Evolutionary conservation across 2,797 vertebrate species (phyloP).

Genomic region (Prionace glauca): DNA sequence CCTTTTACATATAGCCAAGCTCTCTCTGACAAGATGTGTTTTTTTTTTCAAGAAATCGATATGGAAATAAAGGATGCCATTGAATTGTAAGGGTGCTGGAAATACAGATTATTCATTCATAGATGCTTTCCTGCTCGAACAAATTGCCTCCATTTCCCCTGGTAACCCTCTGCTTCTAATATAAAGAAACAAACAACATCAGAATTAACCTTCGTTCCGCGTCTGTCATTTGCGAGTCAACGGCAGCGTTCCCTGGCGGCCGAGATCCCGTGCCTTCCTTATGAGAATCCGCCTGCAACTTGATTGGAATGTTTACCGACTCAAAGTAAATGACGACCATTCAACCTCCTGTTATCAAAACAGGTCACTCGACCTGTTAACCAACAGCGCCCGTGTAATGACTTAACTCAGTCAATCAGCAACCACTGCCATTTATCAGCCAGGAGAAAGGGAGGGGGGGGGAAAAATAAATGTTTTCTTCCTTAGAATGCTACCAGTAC

Average conservation of each 20-base stretch:
- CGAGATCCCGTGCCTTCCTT: background rate
- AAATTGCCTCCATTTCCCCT: background rate
- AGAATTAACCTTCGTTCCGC: constrained; percentile 5
- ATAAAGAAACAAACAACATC: constrained; percentile 17
- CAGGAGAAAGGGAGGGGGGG: background rate
- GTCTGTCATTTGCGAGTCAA: background rate
- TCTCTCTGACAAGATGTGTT: background rate
- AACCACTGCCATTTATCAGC: background rate
- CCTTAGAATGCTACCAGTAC: background rate
- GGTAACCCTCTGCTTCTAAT: background rate
- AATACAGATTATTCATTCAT: constrained; percentile 20
- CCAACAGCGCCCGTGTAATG: background rate
- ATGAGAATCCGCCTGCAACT: background rate
- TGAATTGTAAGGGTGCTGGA: background rate
- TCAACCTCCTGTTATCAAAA: background rate
- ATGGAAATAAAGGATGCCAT: background rate
- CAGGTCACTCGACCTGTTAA: background rate
- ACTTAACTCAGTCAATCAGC: constrained; percentile 1
- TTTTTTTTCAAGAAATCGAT: background rate
- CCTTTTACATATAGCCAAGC: background rate
- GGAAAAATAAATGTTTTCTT: background rate
- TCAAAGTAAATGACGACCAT: background rate
- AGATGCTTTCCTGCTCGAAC: background rate
- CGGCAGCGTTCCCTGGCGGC: background rate
- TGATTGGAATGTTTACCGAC: background rate